phyloP scores from a whole-genome alignment of 2,888 invertebrate species.

The Amphipyra berbera region DNA sequence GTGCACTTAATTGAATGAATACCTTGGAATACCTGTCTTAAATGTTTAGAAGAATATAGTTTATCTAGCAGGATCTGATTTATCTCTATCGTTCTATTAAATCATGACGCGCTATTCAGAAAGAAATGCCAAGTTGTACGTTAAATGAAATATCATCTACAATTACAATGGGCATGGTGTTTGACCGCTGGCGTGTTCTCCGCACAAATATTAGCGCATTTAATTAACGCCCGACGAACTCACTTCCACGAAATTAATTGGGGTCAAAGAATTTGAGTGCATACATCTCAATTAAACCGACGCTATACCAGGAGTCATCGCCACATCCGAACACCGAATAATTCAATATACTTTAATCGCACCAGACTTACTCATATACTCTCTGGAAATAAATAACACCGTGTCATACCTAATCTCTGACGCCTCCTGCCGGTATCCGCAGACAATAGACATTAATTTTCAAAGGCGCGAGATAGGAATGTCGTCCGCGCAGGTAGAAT shows the following conservation, averaged over 20 bases:
- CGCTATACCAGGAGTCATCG: conserved; percentile 70
- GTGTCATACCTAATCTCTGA: conserved; percentile 72
- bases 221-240: conserved; percentile 83
- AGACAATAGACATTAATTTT: conserved; percentile 88
- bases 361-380: conserved; percentile 42
- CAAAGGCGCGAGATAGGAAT: conserved; percentile 85
- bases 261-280: conserved; percentile 87
- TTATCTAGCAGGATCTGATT: too few relatives aligned
- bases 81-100: background rate
- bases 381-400: conserved; percentile 59
- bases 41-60: background rate
- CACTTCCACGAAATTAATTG: conserved; percentile 88
- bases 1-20: background rate
- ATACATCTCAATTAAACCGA: conserved; percentile 86
- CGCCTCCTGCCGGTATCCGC: conserved; percentile 67
- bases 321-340: conserved; percentile 57
- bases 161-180: conserved; percentile 67
- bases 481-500: conserved; percentile 87
- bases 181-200: conserved; percentile 72
- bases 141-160: conserved; percentile 55
- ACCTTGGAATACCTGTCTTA: background rate
- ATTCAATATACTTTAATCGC: conserved; percentile 50
- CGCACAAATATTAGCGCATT: conserved; percentile 82
- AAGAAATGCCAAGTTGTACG: conserved; percentile 9
- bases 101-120: background rate